Base-by-base conservation (phyloP, 2,113 vertebrate species). In the Misgurnus anguillicaudatus region DNA sequence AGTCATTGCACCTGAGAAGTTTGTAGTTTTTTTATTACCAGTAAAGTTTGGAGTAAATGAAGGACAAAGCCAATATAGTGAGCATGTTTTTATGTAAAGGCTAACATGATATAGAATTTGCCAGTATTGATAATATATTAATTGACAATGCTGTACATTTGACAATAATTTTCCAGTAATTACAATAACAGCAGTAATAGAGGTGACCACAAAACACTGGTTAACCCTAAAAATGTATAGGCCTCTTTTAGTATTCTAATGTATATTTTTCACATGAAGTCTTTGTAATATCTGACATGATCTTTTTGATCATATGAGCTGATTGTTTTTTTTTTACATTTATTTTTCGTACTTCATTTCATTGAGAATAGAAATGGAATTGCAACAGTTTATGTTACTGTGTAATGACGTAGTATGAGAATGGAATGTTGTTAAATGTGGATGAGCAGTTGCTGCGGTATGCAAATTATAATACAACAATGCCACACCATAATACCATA, bases 391-490 rank as follows among this genome's bases (percentile, higher is more conserved):
- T 76, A 61, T 53, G 60, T 42, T 39, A 51, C 16, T 31, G 6
- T 75, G 13, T 61, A 42, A 41, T 42, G 57, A 7, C 39, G n/a
- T 6, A 51, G n/a, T 76, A 65, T 17, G 42, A 16, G 10, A 19
- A 71, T 80, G 66, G 60, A 80, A 80, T 60, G 65, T 65, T 42
- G 48, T 64, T 63, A 17, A 63, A 39, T n/a, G 4, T 70, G 68
- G 17, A 10, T 69, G 42, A 9, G 5, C 58, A 53, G 42, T 41
- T 71, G n/a, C 17, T 57, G 17, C 58, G 21, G 36, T 47, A 38
- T 36, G 48, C 17, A 24, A 38, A 60, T 38, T 72, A 41, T 66
- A 36, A 41, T 24, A 1, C 31, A 51, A 9, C 11, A 13, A n/a
- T 36, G 8, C 2, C 19, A 60, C 11, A 24, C 19, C 4, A 11